Percentiles rank a stretch among this genome's conserved stretches.
phyloP scores from a whole-genome alignment of 2,113 vertebrate genomes.

The Emydocephalus ijimae region DNA sequence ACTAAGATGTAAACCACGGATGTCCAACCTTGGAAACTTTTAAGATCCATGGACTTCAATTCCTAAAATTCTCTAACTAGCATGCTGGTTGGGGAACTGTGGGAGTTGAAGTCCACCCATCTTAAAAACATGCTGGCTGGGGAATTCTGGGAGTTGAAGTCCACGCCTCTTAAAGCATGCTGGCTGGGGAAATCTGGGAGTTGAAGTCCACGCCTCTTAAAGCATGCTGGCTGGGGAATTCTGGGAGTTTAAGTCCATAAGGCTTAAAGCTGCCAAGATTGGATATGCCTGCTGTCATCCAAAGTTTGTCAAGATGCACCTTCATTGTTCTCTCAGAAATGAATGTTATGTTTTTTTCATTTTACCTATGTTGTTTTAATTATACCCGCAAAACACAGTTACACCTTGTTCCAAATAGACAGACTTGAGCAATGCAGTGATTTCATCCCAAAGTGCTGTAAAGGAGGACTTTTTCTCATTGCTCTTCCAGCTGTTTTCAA shows the following conservation, averaged over 20 bases:
- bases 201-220: not conserved
- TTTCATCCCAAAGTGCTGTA: not conserved
- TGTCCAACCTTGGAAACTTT: not conserved
- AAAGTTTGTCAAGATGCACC: not conserved
- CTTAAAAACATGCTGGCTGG: too few species aligned
- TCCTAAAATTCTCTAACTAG: too few species aligned
- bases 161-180: not conserved
- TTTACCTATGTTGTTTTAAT: not conserved
- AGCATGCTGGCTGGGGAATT: not conserved
- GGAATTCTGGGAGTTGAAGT: not conserved
- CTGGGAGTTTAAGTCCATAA: not conserved
- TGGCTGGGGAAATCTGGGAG: too few species aligned
- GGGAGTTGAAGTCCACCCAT: too few species aligned
- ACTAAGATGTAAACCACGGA: not conserved
- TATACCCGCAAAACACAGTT: rapidly evolving
- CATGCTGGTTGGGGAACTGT: not conserved
- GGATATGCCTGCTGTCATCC: not conserved
- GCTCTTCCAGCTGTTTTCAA: constrained; percentile 31
- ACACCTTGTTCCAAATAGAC: not conserved
- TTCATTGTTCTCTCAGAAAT: not conserved
- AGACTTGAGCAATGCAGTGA: rapidly evolving
- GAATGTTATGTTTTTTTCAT: not conserved
- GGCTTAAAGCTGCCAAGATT: not conserved
- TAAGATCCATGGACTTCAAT: not conserved
- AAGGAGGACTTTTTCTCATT: not conserved